A percentile compares a stretch with the other conserved stretches of the same genome.
These are phyloP conservation scores for Mythimna loreyi DNA, from an alignment of 2,888 invertebrate species.

Conservation along the genomic window DNA sequence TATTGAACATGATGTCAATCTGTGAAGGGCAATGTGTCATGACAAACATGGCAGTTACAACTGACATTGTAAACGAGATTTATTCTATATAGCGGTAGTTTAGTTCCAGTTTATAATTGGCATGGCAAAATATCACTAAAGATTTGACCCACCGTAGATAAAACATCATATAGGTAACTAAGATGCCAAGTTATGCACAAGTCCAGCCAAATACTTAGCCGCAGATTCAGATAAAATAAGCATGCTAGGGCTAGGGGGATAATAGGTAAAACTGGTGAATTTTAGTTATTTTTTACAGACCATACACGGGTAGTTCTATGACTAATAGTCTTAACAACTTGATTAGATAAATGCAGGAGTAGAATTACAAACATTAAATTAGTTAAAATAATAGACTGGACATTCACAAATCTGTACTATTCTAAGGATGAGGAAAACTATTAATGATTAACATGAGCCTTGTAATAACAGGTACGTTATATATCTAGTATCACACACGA, in stretches of 20 bases:
- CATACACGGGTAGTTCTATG: background rate
- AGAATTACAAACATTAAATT: background rate
- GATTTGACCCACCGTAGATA: conserved; percentile 12
- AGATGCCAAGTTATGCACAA: conserved; percentile 50
- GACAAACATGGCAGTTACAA: conserved; percentile 42
- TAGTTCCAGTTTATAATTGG: conserved; percentile 45
- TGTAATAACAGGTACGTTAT: conserved; percentile 34
- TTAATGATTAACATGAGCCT: conserved; percentile 33
- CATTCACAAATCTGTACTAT: conserved; percentile 5
- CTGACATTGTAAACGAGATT: conserved; percentile 19
- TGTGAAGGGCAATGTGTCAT: conserved; percentile 63
- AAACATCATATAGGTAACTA: conserved; percentile 34
- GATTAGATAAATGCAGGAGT: background rate
- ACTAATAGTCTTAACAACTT: conserved; percentile 7
- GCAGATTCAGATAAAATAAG: background rate
- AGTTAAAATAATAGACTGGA: no score
- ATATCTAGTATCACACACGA: conserved; percentile 37
- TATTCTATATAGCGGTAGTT: conserved; percentile 16
- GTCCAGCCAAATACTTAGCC: conserved; percentile 39
- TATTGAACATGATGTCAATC: conserved; percentile 56
- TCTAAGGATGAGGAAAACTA: conserved; percentile 45
- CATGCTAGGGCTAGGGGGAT: background rate
- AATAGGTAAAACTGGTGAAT: no score
- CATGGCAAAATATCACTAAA: conserved; percentile 26
- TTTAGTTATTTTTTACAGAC: background rate